phyloP scores from a whole-genome alignment of 1,140 invertebrate genomes.

The Tetranychus cinnabarinus region DNA sequence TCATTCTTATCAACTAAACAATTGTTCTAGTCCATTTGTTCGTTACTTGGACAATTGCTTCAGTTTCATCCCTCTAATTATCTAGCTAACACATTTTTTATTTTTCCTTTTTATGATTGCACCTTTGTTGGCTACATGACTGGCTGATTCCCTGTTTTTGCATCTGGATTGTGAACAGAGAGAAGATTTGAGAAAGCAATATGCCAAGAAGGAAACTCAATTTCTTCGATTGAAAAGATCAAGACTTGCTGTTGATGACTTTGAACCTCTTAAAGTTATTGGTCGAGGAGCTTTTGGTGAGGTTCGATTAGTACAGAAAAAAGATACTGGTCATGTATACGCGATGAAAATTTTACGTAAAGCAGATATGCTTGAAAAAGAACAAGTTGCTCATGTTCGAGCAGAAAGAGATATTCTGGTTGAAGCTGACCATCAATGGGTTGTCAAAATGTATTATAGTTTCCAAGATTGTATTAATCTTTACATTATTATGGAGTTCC shows the following conservation, averaged over 20 bases:
- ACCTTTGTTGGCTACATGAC: no score
- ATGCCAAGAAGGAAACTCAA: conserved; percentile 94
- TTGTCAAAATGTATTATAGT: conserved; percentile 99
- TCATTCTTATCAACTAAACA: no score
- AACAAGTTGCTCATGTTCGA: conserved; percentile 94
- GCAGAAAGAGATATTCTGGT: conserved; percentile 94
- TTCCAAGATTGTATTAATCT: conserved; percentile 95
- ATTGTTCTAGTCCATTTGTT: no score
- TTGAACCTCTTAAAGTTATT: conserved; percentile 87
- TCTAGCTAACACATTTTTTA: no score
- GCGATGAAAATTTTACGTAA: conserved; percentile 99
- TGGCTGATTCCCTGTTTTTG: no score
- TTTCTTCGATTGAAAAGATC: conserved; percentile 87
- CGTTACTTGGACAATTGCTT: no score
- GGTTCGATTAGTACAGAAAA: conserved; percentile 93
- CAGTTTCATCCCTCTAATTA: no score
- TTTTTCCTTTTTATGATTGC: no score
- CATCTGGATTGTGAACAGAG: conserved; percentile 21
- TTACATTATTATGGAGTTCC: conserved; percentile 99
- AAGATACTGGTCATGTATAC: conserved; percentile 98
- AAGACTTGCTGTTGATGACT: conserved; percentile 88
- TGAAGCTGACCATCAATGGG: conserved; percentile 98
- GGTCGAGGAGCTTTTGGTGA: conserved; percentile 90
- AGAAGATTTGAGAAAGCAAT: conserved; percentile 45
- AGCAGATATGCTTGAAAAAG: conserved; percentile 97